Base-by-base conservation (phyloP, 2,888 invertebrate genomes). In the Parnassius orleans region DNA sequence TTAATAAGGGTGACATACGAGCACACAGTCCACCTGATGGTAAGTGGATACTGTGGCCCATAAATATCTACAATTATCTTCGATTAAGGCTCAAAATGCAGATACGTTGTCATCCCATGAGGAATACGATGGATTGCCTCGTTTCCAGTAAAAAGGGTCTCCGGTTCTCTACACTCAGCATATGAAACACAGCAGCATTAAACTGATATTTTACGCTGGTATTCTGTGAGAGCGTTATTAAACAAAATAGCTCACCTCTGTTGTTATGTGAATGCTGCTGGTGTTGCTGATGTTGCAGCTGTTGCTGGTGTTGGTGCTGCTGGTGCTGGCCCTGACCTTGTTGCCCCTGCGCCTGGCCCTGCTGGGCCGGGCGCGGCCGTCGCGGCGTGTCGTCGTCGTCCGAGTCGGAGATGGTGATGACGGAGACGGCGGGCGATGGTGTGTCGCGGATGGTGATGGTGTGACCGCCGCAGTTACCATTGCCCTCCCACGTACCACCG, bases 371-470 rank as follows among this genome's bases (percentile, higher is more conserved):
- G 0, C 57, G 63, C 59, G 68, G 62, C 60, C 64, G 72, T 65
- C 67, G 73, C 48, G 70, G 66, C 63, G 84, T 82, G 5, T 71
- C 76, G 66, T 98, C 98, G 79, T 98, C 98, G 80, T 98, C 98
- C 73, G 98, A 98, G 82, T 98, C 98, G 15, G 97, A 97, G 76
- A 98, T 98, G 51, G 98, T 98, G 78, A 99, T 98, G 72, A 98
- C 98, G 62, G 98, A 97, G 57, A 97, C 97, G 53, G 98, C 96
- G 3, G 98, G 98, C 43, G 98, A 98, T 1, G 98, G 98, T 41
- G 98, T 98, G 87, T 98, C 98, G 70, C 97, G 95, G 75, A 98
- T 98, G 62, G 98, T 98, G 79, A 98, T 98, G 14, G 98, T 98
- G 79, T 97, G 98, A 73, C 96, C 95, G 48, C 81, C 68, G 66